phyloP scores from a whole-genome alignment of 1,140 invertebrate genomes.

The Elysia chlorotica region DNA sequence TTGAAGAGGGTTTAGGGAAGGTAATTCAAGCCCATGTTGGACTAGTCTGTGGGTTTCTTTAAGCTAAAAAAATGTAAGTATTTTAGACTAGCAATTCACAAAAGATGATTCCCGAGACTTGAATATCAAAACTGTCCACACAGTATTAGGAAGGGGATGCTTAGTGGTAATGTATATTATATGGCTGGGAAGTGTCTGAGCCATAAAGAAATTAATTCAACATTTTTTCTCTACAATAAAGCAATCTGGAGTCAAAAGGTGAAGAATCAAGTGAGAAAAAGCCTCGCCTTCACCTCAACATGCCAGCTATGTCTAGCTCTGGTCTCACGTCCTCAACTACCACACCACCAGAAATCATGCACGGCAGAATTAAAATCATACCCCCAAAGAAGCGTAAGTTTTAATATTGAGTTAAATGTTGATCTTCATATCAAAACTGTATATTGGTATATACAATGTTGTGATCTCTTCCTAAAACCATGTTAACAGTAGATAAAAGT shows the following conservation, averaged over 20 bases:
- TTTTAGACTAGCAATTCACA: too few relatives aligned
- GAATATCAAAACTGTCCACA: too few relatives aligned
- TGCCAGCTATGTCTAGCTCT: constrained; percentile 25
- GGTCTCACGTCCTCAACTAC: constrained; percentile 11
- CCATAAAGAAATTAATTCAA: not conserved
- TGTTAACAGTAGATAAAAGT: too few relatives aligned
- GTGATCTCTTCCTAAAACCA: too few relatives aligned
- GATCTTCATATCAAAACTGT: too few relatives aligned
- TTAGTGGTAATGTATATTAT: not conserved
- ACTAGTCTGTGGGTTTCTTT: too few relatives aligned
- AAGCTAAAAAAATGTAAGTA: too few relatives aligned
- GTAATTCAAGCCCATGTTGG: too few relatives aligned
- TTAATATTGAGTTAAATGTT: too few relatives aligned
- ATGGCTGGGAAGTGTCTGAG: not conserved
- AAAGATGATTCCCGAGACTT: too few relatives aligned
- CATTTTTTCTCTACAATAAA: not conserved
- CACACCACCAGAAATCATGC: constrained; percentile 44
- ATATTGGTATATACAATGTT: too few relatives aligned
- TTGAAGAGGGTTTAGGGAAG: too few relatives aligned
- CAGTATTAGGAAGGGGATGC: not conserved
- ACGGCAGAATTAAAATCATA: constrained; percentile 76
- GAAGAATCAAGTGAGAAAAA: constrained; percentile 73
- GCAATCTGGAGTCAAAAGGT: constrained; percentile 16
- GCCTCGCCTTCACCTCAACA: constrained; percentile 66
- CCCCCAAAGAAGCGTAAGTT: constrained; percentile 77